Evolutionary conservation across 1,140 invertebrate genomes (phyloP), one percentile per base, ranked within the genome.

Genomic region (Drosophila arawakana): DNA sequence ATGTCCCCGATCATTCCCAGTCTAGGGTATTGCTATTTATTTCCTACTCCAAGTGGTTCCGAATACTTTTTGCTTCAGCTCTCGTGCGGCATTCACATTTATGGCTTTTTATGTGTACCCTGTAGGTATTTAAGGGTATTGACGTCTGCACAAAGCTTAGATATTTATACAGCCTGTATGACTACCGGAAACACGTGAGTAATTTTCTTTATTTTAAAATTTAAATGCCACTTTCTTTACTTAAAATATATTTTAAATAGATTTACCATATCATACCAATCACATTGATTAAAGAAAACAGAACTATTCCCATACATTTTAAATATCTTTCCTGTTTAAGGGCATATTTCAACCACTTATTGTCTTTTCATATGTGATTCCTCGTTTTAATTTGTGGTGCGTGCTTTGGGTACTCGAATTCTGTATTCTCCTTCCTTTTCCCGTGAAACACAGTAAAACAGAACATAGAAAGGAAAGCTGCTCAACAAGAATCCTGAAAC

Each of bases 341-440:
- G 21, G 66, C 41, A 61, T 52, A 6, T 35, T 5, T 13, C 2
- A 44, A 8, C 3, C 25, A 21, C 1, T 0, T 13, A n/a, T 10
- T 35, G 3, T 7, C n/a, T 9, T 13, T 25, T n/a, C 5, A 43
- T 9, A 21, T 30, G 11, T 5, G 9, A 9, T 50, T 11, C 10
- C 34, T 66, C 34, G 77, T 73, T 89, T 89, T 81, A 89, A 89
- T 88, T 88, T 88, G 73, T 67, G 73, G 84, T 88, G 77, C 84
- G 84, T 88, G 84, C 74, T 72, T 76, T 88, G 77, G 68, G 62
- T 83, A 72, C 70, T 70, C 35, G 57, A 80, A 88, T 80, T 78
- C 69, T 80, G 73, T 59, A 86, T 82, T 88, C 63, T 46, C 49
- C 49, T 10, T 54, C 15, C 59, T 18, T 65, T 49, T 39, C 35